A percentile compares a stretch with the other conserved stretches of the same genome.
Conservation (phyloP, 30 jellyfish, hydroid and myxozoan genomes). For the Sanderia malayensis region DNA sequence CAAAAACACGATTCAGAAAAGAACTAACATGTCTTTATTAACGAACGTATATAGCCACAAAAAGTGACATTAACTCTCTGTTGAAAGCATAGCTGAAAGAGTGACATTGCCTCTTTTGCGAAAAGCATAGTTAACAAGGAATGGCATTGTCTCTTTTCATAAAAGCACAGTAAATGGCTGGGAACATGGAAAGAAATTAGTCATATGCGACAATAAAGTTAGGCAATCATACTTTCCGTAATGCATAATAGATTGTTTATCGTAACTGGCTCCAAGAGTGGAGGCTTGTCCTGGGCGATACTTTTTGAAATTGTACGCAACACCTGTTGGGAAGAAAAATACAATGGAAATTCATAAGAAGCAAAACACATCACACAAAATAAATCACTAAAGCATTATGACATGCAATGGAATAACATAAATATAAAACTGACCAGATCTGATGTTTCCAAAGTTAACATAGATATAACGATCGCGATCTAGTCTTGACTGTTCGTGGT, state of each 20-base stretch:
- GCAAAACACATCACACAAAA: background rate
- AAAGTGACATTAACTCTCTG: background rate
- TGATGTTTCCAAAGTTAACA: slow-evolving; percentile 27
- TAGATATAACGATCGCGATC: slow-evolving; percentile 39
- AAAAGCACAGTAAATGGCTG: too few species aligned
- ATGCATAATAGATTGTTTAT: slow-evolving; percentile 83
- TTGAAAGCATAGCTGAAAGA: background rate
- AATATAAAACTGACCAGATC: slow-evolving; percentile 21
- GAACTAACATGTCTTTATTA: too few species aligned
- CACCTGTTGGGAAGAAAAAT: slow-evolving; percentile 29
- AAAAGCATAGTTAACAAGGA: background rate
- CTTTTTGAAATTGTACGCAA: slow-evolving; percentile 73
- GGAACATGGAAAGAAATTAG: background rate
- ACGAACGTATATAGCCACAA: background rate
- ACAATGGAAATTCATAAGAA: background rate
- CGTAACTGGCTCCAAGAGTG: slow-evolving; percentile 76
- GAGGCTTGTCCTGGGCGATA: slow-evolving; percentile 88
- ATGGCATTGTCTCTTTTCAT: background rate
- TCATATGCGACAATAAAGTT: background rate
- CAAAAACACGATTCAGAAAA: too few species aligned
- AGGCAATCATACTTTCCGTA: slow-evolving; percentile 77
- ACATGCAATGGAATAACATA: too few species aligned
- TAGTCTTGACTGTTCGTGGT: slow-evolving; percentile 56
- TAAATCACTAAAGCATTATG: too few species aligned
- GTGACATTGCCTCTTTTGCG: background rate